Evolutionary conservation across 2,797 vertebrate species (phyloP).

Genomic region (Alectoris magna): DNA sequence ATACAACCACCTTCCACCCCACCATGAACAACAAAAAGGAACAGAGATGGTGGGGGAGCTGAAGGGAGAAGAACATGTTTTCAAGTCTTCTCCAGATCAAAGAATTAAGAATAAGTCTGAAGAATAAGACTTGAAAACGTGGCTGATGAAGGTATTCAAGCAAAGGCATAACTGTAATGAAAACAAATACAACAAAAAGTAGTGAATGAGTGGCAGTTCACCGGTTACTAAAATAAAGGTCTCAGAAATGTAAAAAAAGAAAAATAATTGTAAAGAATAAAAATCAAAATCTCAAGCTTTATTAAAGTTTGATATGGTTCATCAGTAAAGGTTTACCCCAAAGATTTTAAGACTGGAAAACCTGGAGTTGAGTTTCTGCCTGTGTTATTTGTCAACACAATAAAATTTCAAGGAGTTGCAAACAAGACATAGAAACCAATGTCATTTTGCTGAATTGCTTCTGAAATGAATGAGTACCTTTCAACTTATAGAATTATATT

Average conservation of each 20-base stretch:
- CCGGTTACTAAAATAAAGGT: not conserved
- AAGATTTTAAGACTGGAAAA: not conserved
- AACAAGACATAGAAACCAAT: not conserved
- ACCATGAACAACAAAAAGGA: not conserved
- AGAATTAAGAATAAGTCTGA: not conserved
- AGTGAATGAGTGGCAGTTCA: not conserved
- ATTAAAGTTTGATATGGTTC: not conserved
- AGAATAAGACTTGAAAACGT: not conserved
- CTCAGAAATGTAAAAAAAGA: not conserved
- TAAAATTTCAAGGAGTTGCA: not conserved
- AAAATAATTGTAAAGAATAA: not conserved
- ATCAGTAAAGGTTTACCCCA: not conserved
- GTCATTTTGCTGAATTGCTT: not conserved
- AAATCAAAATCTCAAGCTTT: not conserved
- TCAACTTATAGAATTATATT: not conserved
- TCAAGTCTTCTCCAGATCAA: not conserved
- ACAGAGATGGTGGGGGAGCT: not conserved
- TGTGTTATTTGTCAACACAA: not conserved
- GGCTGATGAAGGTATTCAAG: not conserved
- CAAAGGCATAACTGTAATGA: not conserved
- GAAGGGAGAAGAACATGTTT: not conserved
- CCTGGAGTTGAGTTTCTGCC: not conserved
- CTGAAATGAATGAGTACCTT: not conserved
- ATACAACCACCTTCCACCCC: accelerated
- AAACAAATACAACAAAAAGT: not conserved